Evolutionary conservation across 2,113 vertebrate species (phyloP), one percentile per base, ranked within the genome.

Genomic region (Vicugna pacos): DNA sequence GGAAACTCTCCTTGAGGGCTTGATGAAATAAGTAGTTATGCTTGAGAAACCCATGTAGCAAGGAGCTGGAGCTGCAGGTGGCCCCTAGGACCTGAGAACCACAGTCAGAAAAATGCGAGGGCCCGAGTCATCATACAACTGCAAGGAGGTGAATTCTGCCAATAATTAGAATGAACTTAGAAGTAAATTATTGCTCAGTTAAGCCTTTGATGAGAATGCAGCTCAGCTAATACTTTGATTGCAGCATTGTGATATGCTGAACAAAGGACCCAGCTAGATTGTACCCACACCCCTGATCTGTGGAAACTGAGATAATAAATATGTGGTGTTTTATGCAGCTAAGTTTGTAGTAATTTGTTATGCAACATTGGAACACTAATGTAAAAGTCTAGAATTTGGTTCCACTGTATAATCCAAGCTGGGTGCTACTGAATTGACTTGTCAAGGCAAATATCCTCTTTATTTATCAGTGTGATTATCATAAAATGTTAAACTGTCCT

Each of bases 201-300:
- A 79, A 97, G 38, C 77, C 82, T 96, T 96, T 85, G 38, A 89
- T 32, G 54, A 92, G 42, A 83, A 46, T 48, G n/a, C 64, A 54
- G 6, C 14, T 46, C 26, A 69, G 42, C 35, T 73, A 46, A 82
- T 60, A 79, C n/a, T 30, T 73, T 77, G 52, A 79, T 65, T 82
- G 6, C 26, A 87, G 38, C 30, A 24, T 64, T 89, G 12, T 84
- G 76, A 92, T 19, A 72, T 10, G 16, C 14, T 50, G 32, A 82
- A 11, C 14, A 73, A 56, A 79, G 35, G 48, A 72, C 70, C 46
- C 28, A n/a, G 75, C 46, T 79, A 69, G 87, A 17, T 73, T 11
- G 10, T 58, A 14, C 22, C 50, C 17, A 86, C 32, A 93, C 2
- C 46, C 28, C 26, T 58, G 83, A 60, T 22, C 8, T 8, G 6